These are phyloP conservation scores for Spea multiplicata DNA, from an alignment of 2,113 vertebrate genomes.

Conservation along the genomic window DNA sequence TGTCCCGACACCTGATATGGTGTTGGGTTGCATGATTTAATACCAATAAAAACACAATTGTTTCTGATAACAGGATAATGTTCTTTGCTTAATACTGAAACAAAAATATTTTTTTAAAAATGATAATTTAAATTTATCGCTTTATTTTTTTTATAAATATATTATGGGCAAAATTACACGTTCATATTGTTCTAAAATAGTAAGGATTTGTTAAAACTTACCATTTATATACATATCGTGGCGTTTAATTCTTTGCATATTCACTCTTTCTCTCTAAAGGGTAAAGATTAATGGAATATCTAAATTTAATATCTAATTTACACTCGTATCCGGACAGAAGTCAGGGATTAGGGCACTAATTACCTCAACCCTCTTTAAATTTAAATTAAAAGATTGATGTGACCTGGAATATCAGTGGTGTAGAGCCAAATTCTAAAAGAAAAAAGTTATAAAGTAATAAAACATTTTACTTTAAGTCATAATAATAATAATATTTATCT, in stretches of 20 bases:
- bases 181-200: too few relatives aligned
- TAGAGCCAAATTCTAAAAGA: background rate
- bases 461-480: too few relatives aligned
- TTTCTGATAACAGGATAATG: too few relatives aligned
- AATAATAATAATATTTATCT: too few relatives aligned
- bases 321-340: conserved; percentile 8
- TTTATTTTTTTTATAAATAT: too few relatives aligned
- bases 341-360: conserved; percentile 20
- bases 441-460: background rate
- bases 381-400: conserved; percentile 10
- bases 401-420: background rate
- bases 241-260: conserved; percentile 1
- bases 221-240: background rate
- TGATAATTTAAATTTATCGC: too few relatives aligned
- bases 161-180: too few relatives aligned
- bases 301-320: conserved; percentile 29
- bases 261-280: background rate
- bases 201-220: background rate
- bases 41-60: too few relatives aligned
- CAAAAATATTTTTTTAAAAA: too few relatives aligned
- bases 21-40: too few relatives aligned
- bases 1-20: too few relatives aligned
- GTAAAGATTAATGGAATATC: conserved; percentile 1
- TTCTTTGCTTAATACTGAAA: too few relatives aligned
- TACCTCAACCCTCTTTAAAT: background rate